Conservation (phyloP, 1,140 invertebrate species). For the Formica selysi region DNA sequence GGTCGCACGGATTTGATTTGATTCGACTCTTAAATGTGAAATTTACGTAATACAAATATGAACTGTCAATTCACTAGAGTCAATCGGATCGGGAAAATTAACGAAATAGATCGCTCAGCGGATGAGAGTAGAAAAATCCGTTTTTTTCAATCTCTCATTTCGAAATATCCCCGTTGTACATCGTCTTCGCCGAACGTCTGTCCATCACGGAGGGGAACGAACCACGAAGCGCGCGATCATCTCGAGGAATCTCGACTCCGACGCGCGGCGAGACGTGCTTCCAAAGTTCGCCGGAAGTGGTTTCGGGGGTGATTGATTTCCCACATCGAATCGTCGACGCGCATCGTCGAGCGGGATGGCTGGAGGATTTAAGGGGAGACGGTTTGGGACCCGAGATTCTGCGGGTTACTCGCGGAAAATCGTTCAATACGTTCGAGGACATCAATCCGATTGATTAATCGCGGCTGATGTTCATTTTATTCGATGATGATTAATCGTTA, state of each 20-base stretch:
- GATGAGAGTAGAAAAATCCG: not conserved
- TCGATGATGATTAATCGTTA: conserved; percentile 17
- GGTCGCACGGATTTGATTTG: not conserved
- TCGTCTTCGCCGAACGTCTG: conserved; percentile 18
- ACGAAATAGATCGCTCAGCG: conserved; percentile 26
- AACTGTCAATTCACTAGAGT: conserved; percentile 16
- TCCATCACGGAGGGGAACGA: conserved; percentile 31
- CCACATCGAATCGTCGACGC: conserved; percentile 64
- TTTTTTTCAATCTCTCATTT: conserved; percentile 27
- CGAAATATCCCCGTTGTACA: conserved; percentile 24
- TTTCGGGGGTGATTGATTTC: conserved; percentile 72
- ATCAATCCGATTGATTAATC: conserved; percentile 74
- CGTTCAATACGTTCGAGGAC: conserved; percentile 59
- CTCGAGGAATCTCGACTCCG: conserved; percentile 64
- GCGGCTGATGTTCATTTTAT: conserved; percentile 62
- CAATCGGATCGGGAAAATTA: conserved; percentile 53
- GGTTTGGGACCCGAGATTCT: conserved; percentile 65
- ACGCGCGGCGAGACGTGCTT: conserved; percentile 36
- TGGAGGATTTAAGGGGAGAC: not conserved
- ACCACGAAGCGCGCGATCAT: conserved; percentile 50
- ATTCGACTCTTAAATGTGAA: conserved; percentile 32
- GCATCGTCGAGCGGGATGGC: not conserved
- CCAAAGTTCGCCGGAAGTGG: conserved; percentile 68
- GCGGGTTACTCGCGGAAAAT: conserved; percentile 63
- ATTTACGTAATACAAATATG: conserved; percentile 47